A percentile compares a stretch with the other conserved stretches of the same genome.
phyloP scores from a whole-genome alignment of 53 echinoderm and acorn worm species.

The Stichopus horrens region DNA sequence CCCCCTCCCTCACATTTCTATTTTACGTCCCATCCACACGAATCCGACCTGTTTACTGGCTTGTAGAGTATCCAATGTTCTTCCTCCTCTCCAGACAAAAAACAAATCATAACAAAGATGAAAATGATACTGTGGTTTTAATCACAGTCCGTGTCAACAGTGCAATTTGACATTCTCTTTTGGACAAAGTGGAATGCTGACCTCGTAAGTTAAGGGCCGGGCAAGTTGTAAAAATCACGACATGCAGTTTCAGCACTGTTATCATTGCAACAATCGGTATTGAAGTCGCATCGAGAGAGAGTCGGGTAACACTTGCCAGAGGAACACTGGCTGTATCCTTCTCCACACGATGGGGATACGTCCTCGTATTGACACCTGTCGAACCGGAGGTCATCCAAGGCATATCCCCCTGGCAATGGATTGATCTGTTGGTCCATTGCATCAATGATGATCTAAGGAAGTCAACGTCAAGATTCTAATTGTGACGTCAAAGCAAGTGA shows the following conservation, averaged over 20 bases:
- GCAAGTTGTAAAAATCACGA: neutral
- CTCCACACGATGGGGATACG: constrained; percentile 17
- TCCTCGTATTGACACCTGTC: constrained; percentile 70
- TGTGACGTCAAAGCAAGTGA: too few species aligned
- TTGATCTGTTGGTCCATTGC: constrained; percentile 66
- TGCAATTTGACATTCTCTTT: too few species aligned
- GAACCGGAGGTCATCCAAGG: constrained; percentile 83
- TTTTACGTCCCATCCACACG: too few species aligned
- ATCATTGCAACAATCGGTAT: constrained; percentile 56
- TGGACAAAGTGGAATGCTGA: too few species aligned
- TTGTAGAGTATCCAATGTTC: too few species aligned
- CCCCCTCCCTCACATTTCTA: too few species aligned
- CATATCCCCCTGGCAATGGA: constrained; percentile 65
- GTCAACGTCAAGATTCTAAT: too few species aligned
- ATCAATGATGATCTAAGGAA: constrained; percentile 65
- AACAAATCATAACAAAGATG: too few species aligned
- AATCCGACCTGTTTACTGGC: too few species aligned
- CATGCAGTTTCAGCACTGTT: constrained; percentile 55
- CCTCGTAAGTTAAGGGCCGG: too few species aligned
- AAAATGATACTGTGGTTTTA: too few species aligned
- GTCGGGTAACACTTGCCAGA: constrained; percentile 59
- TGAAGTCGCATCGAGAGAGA: constrained; percentile 60
- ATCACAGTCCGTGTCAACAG: too few species aligned
- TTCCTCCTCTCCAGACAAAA: neutral
- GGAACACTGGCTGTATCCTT: constrained; percentile 47